A percentile compares a stretch with the other conserved stretches of the same genome.
Evolutionary conservation across 2,888 invertebrate genomes (phyloP).

Genomic region (Rhopalosiphum nymphaeae): DNA sequence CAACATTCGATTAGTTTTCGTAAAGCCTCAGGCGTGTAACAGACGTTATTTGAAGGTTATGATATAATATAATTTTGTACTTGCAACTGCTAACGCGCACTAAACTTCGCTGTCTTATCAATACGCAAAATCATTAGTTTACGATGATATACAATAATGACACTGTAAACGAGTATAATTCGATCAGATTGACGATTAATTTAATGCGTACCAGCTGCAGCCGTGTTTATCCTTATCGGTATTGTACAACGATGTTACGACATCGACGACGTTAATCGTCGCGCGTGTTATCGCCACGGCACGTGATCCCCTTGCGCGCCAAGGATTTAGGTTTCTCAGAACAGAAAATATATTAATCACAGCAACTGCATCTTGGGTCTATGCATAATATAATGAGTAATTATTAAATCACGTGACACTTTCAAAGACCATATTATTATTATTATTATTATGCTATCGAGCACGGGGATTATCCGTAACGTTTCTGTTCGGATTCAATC

Average conservation of each 20-base stretch:
- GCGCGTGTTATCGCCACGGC: neutral
- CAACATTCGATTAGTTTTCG: neutral
- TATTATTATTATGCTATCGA: neutral
- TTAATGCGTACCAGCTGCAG: neutral
- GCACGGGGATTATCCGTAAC: neutral
- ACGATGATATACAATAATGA: neutral
- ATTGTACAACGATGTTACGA: neutral
- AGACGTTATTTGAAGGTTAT: neutral
- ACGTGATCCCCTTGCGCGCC: neutral
- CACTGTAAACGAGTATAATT: neutral
- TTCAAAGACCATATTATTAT: neutral
- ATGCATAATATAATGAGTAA: neutral
- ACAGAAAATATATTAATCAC: slow-evolving; percentile 6
- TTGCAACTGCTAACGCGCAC: neutral
- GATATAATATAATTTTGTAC: neutral
- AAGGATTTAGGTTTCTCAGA: neutral
- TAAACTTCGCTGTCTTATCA: neutral
- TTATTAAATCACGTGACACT: neutral
- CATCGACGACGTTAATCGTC: neutral
- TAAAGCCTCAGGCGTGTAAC: neutral
- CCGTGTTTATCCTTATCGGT: neutral
- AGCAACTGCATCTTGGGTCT: neutral
- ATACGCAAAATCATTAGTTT: neutral
- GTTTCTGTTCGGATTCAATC: neutral
- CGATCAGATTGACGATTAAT: neutral